Conservation (phyloP, 2,797 vertebrate genomes). For the Vespertilio murinus region DNA sequence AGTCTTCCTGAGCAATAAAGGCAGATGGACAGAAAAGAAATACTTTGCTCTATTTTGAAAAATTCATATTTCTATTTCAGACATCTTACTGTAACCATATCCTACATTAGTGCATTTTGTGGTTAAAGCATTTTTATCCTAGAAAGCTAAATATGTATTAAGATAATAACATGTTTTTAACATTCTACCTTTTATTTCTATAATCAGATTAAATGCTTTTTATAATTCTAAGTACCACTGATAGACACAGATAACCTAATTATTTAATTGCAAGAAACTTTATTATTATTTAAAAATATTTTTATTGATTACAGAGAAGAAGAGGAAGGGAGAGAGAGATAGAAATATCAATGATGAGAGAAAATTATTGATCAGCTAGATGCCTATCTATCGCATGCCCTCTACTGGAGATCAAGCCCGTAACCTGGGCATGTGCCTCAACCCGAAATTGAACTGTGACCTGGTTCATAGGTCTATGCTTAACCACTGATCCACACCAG, state of each 20-base stretch:
- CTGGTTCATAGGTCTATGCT: too few species aligned
- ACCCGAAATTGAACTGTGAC: too few species aligned
- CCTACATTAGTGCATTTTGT: conserved; percentile 31
- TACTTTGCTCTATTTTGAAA: conserved; percentile 33
- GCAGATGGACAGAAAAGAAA: background rate
- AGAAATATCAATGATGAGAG: too few species aligned
- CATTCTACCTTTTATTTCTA: conserved; percentile 17
- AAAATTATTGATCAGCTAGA: too few species aligned
- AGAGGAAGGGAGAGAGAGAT: too few species aligned
- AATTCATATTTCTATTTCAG: conserved; percentile 26
- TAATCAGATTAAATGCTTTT: conserved; percentile 12
- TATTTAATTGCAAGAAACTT: too few species aligned
- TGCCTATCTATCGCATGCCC: too few species aligned
- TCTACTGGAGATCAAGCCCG: too few species aligned
- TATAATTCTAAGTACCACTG: background rate
- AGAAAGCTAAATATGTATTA: conserved; percentile 22
- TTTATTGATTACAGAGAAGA: too few species aligned
- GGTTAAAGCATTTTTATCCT: conserved; percentile 55
- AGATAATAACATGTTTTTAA: conserved; percentile 26
- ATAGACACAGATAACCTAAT: background rate
- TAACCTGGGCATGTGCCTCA: too few species aligned
- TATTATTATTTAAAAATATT: too few species aligned
- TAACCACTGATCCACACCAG: too few species aligned
- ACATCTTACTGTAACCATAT: background rate
- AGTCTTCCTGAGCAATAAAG: background rate